Evolutionary conservation across 2,113 vertebrate species (phyloP).

Genomic region (Beaufortia kweichowensis): DNA sequence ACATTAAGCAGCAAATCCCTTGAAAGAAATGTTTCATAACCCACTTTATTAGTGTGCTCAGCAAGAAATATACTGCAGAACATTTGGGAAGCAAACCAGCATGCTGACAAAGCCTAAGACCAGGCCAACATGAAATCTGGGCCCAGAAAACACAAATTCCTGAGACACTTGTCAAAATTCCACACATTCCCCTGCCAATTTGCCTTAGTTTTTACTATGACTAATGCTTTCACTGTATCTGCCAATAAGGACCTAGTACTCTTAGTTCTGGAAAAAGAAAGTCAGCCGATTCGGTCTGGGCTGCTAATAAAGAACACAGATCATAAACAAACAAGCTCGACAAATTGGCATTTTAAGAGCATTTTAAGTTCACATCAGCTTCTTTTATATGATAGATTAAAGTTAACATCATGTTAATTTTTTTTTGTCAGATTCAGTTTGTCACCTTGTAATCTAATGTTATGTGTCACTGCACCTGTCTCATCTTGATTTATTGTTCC

Average conservation of each 20-base stretch:
- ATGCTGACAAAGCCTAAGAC: conserved; percentile 5
- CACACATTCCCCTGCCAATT: too few relatives aligned
- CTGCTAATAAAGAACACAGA: too few relatives aligned
- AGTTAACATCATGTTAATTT: neutral
- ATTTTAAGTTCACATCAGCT: neutral
- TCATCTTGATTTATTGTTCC: neutral
- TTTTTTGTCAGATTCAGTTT: neutral
- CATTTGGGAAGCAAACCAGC: conserved; percentile 6
- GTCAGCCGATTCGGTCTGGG: too few relatives aligned
- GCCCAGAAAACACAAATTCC: neutral
- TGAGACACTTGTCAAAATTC: too few relatives aligned
- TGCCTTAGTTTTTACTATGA: too few relatives aligned
- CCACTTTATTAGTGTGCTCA: conserved; percentile 5
- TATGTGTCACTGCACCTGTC: neutral
- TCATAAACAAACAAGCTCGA: too few relatives aligned
- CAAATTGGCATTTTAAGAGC: too few relatives aligned
- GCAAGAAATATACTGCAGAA: conserved; percentile 2
- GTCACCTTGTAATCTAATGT: neutral
- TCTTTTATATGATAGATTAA: conserved; percentile 4
- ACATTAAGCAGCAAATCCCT: conserved; percentile 19
- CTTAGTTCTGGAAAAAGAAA: too few relatives aligned
- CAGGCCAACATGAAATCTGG: neutral
- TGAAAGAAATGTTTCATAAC: conserved; percentile 14
- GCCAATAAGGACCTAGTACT: too few relatives aligned
- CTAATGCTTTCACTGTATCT: too few relatives aligned